phyloP scores from a whole-genome alignment of 2,888 invertebrate genomes.

The Psylliodes chrysocephalus region DNA sequence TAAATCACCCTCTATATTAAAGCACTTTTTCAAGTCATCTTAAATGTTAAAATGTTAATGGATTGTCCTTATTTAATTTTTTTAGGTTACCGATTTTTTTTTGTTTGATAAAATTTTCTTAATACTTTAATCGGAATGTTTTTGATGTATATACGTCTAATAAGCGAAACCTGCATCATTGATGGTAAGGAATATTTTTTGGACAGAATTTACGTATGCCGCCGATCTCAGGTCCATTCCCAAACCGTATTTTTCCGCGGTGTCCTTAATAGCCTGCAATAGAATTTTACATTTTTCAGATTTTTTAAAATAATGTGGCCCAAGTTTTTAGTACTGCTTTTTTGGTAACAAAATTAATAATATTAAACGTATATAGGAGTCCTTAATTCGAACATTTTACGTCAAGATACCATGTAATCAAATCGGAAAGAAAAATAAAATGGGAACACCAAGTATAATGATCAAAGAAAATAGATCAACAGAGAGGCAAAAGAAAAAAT shows the following conservation, averaged over 20 bases:
- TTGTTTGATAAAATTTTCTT: not conserved
- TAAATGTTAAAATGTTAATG: not conserved
- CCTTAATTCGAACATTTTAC: too few relatives aligned
- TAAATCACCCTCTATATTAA: not conserved
- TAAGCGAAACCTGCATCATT: constrained; percentile 81
- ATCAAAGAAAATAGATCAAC: too few relatives aligned
- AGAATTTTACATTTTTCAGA: too few relatives aligned
- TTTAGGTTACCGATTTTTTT: too few relatives aligned
- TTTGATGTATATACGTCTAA: constrained; percentile 23
- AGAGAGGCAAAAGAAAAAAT: too few relatives aligned
- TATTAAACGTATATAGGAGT: too few relatives aligned
- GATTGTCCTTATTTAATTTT: too few relatives aligned
- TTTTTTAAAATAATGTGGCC: constrained; percentile 3
- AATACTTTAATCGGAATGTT: not conserved
- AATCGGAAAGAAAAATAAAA: too few relatives aligned
- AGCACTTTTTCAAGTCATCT: not conserved
- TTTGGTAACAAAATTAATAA: too few relatives aligned
- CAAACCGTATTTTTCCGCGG: constrained; percentile 90
- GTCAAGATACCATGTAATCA: too few relatives aligned
- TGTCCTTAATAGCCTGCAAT: constrained; percentile 89
- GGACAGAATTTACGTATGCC: constrained; percentile 94
- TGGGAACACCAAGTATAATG: too few relatives aligned
- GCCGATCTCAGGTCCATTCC: constrained; percentile 94
- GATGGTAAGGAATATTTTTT: constrained; percentile 96
- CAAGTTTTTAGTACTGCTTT: constrained; percentile 3